Evolutionary conservation across 1,140 invertebrate genomes (phyloP), one percentile per base, ranked within the genome.

Genomic region (Aphelinus atriplicis): DNA sequence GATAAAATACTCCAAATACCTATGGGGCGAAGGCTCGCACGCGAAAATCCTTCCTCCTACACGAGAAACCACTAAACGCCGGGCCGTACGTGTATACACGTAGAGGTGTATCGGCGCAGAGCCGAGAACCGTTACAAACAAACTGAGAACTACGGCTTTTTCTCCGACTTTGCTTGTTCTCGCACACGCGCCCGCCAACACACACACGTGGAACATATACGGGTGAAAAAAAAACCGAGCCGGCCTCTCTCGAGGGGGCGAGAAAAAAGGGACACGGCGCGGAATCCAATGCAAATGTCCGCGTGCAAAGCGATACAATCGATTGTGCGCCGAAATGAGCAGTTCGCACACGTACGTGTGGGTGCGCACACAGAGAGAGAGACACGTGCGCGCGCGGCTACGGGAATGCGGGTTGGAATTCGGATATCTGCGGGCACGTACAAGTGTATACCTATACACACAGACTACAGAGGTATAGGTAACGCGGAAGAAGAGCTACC

Each of bases 341-440:
- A 26, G 26, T 0, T 26, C 26, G 26, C 26, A 26, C 26, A 26
- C 26, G 26, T 26, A 26, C 26, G 26, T 26, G 26, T 26, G 26
- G 26, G 26, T 26, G 26, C 26, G 26, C 26, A 26, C 26, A 26
- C 0, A 26, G 26, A 26, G 26, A 58, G 10, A 56, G 56, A 69
- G 56, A 69, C 42, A 60, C n/a, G 42, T 45, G 45, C 58, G 7
- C 58, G 26, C 55, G 26, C 3, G 55, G 26, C 26, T 26, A 26
- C 6, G 26, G 57, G 62, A 75, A 62, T 70, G 66, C 63, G 53
- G 66, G 73, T 61, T 64, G 66, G 67, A 69, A 75, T 75, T 75
- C 42, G 62, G 45, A 56, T 48, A 51, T 26, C 26, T 26, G 26
- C 26, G 26, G 26, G 26, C 26, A 26, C 26, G 26, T 26, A 26